These are phyloP conservation scores for Platerodrilus igneus DNA, from an alignment of 2,888 invertebrate species.

Conservation along the genomic window DNA sequence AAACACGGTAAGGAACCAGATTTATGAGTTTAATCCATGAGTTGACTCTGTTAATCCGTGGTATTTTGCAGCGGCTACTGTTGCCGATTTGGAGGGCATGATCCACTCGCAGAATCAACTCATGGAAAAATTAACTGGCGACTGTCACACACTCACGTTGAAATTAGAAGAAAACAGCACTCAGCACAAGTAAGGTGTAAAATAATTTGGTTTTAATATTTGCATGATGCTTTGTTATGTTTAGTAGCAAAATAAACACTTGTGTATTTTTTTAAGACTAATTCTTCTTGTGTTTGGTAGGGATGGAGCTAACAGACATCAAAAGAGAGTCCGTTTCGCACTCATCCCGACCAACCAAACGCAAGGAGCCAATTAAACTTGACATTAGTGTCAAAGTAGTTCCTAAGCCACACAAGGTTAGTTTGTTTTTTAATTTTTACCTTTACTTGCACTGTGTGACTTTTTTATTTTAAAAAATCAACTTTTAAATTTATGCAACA, in stretches of 20 bases:
- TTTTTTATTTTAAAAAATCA: not conserved
- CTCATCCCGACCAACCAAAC: slow-evolving; percentile 48
- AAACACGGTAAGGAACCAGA: slow-evolving; percentile 65
- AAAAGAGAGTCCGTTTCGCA: slow-evolving; percentile 49
- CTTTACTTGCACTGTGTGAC: not conserved
- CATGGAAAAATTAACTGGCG: slow-evolving; percentile 86
- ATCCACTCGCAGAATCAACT: slow-evolving; percentile 88
- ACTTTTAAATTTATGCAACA: no score
- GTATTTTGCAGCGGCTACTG: slow-evolving; percentile 73
- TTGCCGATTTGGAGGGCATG: slow-evolving; percentile 85
- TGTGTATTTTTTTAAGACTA: no score
- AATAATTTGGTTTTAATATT: slow-evolving; percentile 11
- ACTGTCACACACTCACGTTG: slow-evolving; percentile 84
- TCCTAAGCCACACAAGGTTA: slow-evolving; percentile 55
- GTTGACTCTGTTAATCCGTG: slow-evolving; percentile 37
- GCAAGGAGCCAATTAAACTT: slow-evolving; percentile 70
- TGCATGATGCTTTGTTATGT: slow-evolving; percentile 7
- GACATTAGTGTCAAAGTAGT: slow-evolving; percentile 73
- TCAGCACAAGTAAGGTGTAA: slow-evolving; percentile 80
- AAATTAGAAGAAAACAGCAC: slow-evolving; percentile 84
- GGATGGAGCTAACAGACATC: slow-evolving; percentile 43
- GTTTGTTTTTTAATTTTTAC: slow-evolving; percentile 37
- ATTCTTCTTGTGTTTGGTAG: slow-evolving; percentile 46
- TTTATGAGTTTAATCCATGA: slow-evolving; percentile 40
- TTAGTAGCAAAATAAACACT: no score